A percentile compares a stretch with the other conserved stretches of the same genome.
Conservation (phyloP, 2,888 invertebrate species). For the Agapostemon virescens region DNA sequence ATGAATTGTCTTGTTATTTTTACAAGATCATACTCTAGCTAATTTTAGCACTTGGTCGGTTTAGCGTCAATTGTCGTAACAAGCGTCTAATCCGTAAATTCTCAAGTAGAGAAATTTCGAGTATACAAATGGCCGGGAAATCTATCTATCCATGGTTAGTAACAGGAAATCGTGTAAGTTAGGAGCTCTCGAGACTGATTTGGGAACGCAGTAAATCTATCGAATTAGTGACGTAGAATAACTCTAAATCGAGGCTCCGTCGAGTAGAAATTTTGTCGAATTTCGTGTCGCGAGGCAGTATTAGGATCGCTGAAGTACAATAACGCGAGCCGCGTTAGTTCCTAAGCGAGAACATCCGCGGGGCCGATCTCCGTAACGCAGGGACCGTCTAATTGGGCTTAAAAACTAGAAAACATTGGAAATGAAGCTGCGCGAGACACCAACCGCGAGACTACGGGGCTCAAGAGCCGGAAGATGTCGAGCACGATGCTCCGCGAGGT, state of each 20-base stretch:
- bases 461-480: conserved; percentile 2
- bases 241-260: neutral
- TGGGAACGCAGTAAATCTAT: neutral
- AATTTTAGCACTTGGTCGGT: too few species aligned
- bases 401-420: neutral
- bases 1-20: too few species aligned
- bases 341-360: neutral
- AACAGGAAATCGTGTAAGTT: neutral
- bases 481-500: neutral
- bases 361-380: neutral
- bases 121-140: too few species aligned
- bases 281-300: neutral
- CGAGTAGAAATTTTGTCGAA: neutral
- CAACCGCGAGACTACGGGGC: neutral
- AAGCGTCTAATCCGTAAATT: too few species aligned
- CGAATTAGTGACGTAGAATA: neutral
- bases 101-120: neutral
- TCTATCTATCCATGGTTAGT: too few species aligned
- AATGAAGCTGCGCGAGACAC: neutral
- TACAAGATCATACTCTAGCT: too few species aligned
- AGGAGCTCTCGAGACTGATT: neutral
- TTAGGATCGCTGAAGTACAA: neutral
- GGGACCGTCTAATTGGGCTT: neutral
- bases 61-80: too few species aligned
- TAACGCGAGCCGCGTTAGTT: neutral